Evolutionary conservation across 2,888 invertebrate genomes (phyloP).

Genomic region (Tupiocoris notatus): DNA sequence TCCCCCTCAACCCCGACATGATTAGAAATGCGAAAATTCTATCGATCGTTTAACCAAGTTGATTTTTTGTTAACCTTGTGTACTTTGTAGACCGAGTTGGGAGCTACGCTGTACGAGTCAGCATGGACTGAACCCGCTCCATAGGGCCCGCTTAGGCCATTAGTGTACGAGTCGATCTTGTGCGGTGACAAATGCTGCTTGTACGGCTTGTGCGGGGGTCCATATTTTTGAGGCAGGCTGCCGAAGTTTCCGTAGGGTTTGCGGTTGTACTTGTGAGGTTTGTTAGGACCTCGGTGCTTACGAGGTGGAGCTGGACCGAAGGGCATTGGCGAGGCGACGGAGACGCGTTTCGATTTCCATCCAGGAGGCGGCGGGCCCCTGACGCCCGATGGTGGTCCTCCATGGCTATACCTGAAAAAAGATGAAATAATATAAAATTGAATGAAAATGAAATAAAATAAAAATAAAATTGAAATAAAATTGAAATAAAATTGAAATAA

Average conservation of each 20-base stretch:
- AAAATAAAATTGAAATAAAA: too few species aligned
- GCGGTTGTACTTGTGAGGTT: slow-evolving; percentile 20
- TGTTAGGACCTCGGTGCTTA: slow-evolving; percentile 14
- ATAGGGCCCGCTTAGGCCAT: neutral
- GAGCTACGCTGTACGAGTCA: slow-evolving; percentile 38
- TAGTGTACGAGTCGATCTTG: slow-evolving; percentile 5
- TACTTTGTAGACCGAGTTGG: slow-evolving; percentile 27
- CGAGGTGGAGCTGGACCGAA: slow-evolving; percentile 5
- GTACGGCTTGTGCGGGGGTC: neutral
- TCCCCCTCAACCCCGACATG: too few species aligned
- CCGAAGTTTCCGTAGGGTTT: neutral
- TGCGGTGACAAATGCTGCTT: neutral
- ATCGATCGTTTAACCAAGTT: too few species aligned
- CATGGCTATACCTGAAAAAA: slow-evolving; percentile 3
- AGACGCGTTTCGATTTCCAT: slow-evolving; percentile 32
- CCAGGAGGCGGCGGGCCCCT: slow-evolving; percentile 31
- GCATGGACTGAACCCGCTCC: slow-evolving; percentile 4
- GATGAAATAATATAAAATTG: slow-evolving; percentile 2
- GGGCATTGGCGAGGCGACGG: neutral
- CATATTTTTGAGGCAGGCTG: neutral
- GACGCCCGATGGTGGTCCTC: slow-evolving; percentile 5
- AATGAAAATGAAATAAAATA: too few species aligned
- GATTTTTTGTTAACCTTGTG: slow-evolving; percentile 35
- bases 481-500: too few species aligned
- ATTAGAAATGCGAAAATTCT: too few species aligned